phyloP scores from a whole-genome alignment of 2,888 invertebrate species.

The Margaritifera margaritifera region DNA sequence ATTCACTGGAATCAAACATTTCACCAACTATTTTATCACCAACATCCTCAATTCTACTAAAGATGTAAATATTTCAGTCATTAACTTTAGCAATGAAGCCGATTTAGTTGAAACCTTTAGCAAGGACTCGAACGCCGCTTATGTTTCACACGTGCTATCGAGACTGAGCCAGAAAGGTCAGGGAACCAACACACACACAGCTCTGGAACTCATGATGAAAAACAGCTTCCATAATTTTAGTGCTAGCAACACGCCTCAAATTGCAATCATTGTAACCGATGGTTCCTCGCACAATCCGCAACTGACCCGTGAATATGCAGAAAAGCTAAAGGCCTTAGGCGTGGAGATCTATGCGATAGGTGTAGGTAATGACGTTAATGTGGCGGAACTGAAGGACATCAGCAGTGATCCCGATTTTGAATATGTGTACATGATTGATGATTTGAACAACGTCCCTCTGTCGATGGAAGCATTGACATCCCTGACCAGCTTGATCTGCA shows the following conservation, averaged over 20 bases:
- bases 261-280: constrained; percentile 33
- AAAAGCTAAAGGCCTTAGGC: constrained; percentile 25
- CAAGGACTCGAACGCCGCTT: too few species aligned
- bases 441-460: too few species aligned
- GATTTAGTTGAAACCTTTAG: constrained; percentile 14
- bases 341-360: constrained; percentile 29
- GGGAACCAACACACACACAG: constrained; percentile 34
- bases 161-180: constrained; percentile 29
- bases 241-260: constrained; percentile 20
- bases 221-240: constrained; percentile 13
- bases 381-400: constrained; percentile 22
- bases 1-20: constrained; percentile 28
- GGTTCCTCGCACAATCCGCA: constrained; percentile 28
- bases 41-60: constrained; percentile 22
- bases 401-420: constrained; percentile 33
- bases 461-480: too few species aligned
- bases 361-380: constrained; percentile 37
- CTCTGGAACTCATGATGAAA: constrained; percentile 23
- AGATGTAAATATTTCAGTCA: constrained; percentile 27
- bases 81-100: constrained; percentile 30
- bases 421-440: constrained; percentile 3
- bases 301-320: constrained; percentile 19
- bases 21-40: constrained; percentile 28
- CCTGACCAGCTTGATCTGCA: too few species aligned
- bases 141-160: neutral